These are phyloP conservation scores for Caenorhabditis wallacei DNA, from an alignment of 2,888 invertebrate genomes.

Conservation along the genomic window DNA sequence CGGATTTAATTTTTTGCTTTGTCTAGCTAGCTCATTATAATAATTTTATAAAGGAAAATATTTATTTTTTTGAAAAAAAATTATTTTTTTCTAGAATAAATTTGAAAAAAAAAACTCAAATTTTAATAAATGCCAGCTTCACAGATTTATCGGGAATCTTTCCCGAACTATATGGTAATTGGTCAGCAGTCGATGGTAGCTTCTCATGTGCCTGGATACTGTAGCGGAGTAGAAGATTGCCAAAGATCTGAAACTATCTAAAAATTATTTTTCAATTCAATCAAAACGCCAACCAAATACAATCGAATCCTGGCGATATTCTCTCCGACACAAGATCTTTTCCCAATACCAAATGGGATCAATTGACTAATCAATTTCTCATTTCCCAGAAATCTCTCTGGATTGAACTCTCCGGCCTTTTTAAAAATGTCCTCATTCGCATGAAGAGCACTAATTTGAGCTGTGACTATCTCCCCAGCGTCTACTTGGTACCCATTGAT, in stretches of 20 bases:
- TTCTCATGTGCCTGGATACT: background rate
- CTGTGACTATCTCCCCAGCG: constrained; percentile 47
- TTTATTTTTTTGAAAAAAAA: background rate
- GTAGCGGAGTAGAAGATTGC: constrained; percentile 11
- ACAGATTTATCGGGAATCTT: background rate
- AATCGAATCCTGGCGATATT: constrained; percentile 61
- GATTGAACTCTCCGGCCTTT: background rate
- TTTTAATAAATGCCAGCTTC: too few species aligned
- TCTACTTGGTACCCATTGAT: constrained; percentile 49
- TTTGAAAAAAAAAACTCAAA: background rate
- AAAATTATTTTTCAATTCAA: background rate
- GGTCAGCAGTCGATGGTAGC: background rate
- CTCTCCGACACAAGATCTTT: constrained; percentile 66
- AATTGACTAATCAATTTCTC: too few species aligned
- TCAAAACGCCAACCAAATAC: constrained; percentile 60
- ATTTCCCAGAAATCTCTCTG: too few species aligned
- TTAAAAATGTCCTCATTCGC: constrained; percentile 36
- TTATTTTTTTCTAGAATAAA: too few species aligned
- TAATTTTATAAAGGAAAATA: background rate
- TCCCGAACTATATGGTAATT: constrained; percentile 2
- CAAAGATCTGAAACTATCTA: background rate
- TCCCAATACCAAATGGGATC: constrained; percentile 65
- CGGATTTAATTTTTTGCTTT: background rate
- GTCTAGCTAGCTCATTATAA: background rate
- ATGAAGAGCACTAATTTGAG: constrained; percentile 58